Evolutionary conservation across 2,888 invertebrate species (phyloP), one percentile per base, ranked within the genome.

Genomic region (Sinotaia quadrata): DNA sequence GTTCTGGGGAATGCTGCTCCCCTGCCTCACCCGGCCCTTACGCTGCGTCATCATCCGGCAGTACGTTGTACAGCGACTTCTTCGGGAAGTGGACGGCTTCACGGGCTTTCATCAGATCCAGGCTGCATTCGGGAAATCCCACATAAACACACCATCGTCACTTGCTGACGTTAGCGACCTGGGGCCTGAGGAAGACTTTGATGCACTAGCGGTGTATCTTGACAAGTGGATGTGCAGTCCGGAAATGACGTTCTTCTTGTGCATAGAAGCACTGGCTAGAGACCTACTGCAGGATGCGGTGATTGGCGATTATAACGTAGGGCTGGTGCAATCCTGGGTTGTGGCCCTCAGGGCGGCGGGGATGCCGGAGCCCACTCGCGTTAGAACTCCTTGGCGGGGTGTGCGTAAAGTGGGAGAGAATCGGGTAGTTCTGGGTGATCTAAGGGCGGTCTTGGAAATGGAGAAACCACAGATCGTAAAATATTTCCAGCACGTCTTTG

Each of bases 21-120:
- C 65, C 21, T 65, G 65, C 24, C 31, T 10, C 21, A 5, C 37
- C 21, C 8, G n/a, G 0, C 29, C 36, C 34, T 33, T 56, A 18
- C 65, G 56, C 8, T 65, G 65, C 56, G 44, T 15, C 41, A 34
- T 56, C 47, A 37, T 65, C 2, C 56, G 65, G 5, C 65, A 47
- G 33, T 27, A 44, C 7, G 10, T 65, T 24, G 18, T 18, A 18
- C 65, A 65, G 47, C 21, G 65, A n/a, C 41, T 65, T 33, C 37
- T 65, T 56, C n/a, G 56, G 29, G 65, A 65, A 12, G 41, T 65
- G 56, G 65, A 65, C 65, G 65, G 56, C 44, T 65, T 65, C 56
- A 44, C 65, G 5, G 65, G 65, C 31, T 56, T 54, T 34, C 56
- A 65, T 56, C 65, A 54, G 33, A 21, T 65, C 18, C 24, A 15